Conservation (phyloP, 2,888 invertebrate genomes). For the Thalpophila matura region DNA sequence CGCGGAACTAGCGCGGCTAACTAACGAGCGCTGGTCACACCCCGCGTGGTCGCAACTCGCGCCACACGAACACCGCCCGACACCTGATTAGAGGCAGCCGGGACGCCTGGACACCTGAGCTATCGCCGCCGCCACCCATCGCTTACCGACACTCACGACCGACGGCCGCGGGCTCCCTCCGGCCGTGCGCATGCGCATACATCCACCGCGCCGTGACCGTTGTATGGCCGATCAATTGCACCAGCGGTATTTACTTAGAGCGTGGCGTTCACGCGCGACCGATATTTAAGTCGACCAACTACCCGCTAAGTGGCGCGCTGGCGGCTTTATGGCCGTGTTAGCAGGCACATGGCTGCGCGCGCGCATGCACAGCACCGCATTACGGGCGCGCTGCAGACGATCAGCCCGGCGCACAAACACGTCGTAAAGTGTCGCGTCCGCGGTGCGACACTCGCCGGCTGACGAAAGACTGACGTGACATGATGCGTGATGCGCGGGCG, state of each 20-base stretch:
- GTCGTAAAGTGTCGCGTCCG: conserved; percentile 1
- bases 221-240: conserved; percentile 48
- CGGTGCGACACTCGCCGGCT: not conserved
- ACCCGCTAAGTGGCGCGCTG: conserved; percentile 31
- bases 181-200: conserved; percentile 28
- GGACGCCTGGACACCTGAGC: conserved; percentile 11
- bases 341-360: not conserved
- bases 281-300: conserved; percentile 30
- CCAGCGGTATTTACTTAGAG: conserved; percentile 20
- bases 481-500: not conserved
- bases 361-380: conserved; percentile 18
- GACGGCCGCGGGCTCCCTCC: not conserved
- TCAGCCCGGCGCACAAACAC: conserved; percentile 7
- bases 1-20: conserved; percentile 8
- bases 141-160: conserved; percentile 25
- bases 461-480: conserved; percentile 21
- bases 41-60: no score
- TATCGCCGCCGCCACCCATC: conserved; percentile 5
- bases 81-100: conserved; percentile 30
- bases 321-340: conserved; percentile 6
- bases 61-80: conserved; percentile 2
- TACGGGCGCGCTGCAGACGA: not conserved
- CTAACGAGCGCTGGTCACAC: conserved; percentile 11
- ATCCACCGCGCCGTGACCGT: conserved; percentile 40
- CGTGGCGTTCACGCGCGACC: conserved; percentile 13